Evolutionary conservation across 2,113 vertebrate species (phyloP), one percentile per base, ranked within the genome.

Genomic region (Aspiorhynchus laticeps): DNA sequence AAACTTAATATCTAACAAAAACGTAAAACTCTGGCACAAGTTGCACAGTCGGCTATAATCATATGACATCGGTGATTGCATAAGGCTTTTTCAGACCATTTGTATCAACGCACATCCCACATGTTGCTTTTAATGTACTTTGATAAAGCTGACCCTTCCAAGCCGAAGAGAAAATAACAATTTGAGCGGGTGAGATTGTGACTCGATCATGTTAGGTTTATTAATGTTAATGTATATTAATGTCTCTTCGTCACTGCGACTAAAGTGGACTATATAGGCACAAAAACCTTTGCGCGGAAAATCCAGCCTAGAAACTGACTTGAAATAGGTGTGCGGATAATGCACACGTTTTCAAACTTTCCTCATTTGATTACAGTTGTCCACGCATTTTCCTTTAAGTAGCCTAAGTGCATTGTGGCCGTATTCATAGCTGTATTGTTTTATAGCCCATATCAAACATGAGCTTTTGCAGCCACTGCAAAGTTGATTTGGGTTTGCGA

Each of bases 1-100:
- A 1, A 79, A 56, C 14, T 14, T 7, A 5, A 36, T 21, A 8
- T 53, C 28, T 3, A 80, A 63, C 33, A 38, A 80, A 61, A 80
- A 21, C 17, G 2, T 33, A 19, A 15, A 67, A 67, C 19, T 61
- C 31, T 61, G 8, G 12, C 21, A 63, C 24, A 9, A 56, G 56
- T 17, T 43, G 56, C 76, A 41, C 65, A 69, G 67, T 19, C 67
- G 33, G 8, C 24, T 61, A 61, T 61, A 67, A 38, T 36, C 19
- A 73, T 73, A 11, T 67, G 63, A 31, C 63, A 61, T 61, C 8
- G 11, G 24, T 21, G 53, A 59, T 8, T 48, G 41, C 43, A 48
- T 76, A 76, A n/a, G n/a, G n/a, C n/a, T 77, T 38, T 71, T 77
- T 77, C 12, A 51, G 38, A 75, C 5, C 38, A 7, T 75, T 77